Base-by-base conservation (phyloP, 2,113 vertebrate species). In the Petaurus breviceps region DNA sequence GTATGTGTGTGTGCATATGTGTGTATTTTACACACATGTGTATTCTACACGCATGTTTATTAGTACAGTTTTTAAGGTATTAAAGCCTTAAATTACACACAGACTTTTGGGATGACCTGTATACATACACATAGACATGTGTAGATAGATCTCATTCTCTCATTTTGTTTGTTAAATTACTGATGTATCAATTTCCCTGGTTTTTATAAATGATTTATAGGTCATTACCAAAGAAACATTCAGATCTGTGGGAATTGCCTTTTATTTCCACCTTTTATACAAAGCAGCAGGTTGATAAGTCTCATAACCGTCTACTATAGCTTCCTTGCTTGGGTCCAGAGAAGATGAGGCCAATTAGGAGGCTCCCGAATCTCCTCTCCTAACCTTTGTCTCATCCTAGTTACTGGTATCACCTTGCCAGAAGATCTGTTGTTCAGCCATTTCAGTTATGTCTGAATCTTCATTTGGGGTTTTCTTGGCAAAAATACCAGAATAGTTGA, bases 41-140 rank as follows among this genome's bases (percentile, higher is more conserved):
- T 31, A 3, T 61, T 2, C 25, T n/a, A 31, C 10, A 61, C 23
- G 6, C 22, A 54, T 2, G 11, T 7, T 7, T 31, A 28, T 10
- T 28, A 10, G 26, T 31, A 31, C 12, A n/a, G 14, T n/a, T 77
- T 55, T 77, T 19, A 19, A n/a, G 61, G 31, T 77, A n/a, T 16
- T 77, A n/a, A 91, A 57, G 57, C 77, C 89, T 84, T 93, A 77
- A 95, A 92, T 49, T 90, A 94, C 50, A 96, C 52, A 93, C 52
- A 57, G 19, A 49, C 23, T 89, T 93, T 43, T 92, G 51, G 9
- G 94, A 96, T 19, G 53, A 11, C 61, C 57, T 68, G 12, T 68
- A 5, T 37, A 16, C 31, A 37, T 3, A 53, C 19, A 43, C 68
- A 84, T 43, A 19, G 6, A 43, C 68, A 43, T 43, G 23, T 23